Percentiles rank a stretch among this genome's conserved stretches.
These are phyloP conservation scores for Echinometra lucunter DNA, from an alignment of 53 echinoderm and acorn worm genomes.

Conservation along the genomic window DNA sequence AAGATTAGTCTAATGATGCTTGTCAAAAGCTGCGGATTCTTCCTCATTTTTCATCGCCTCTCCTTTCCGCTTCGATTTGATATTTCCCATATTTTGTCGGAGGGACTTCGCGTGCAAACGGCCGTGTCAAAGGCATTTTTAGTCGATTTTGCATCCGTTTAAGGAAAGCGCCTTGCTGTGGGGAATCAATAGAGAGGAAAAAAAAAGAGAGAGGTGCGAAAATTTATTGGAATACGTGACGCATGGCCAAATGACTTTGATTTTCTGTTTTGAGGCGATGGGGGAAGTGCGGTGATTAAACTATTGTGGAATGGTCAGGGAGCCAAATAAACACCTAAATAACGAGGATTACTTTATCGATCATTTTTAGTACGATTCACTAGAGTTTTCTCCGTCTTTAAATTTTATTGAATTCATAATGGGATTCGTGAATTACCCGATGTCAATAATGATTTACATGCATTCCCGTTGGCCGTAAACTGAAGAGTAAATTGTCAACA, in stretches of 20 bases:
- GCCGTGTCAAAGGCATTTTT: constrained; percentile 26
- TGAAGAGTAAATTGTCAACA: too few species aligned
- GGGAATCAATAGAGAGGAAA: constrained; percentile 19
- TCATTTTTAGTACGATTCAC: background rate
- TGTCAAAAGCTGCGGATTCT: constrained; percentile 50
- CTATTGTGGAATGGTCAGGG: background rate
- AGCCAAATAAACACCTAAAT: background rate
- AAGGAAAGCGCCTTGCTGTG: constrained; percentile 40
- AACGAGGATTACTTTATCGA: constrained; percentile 16
- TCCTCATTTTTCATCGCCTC: constrained; percentile 35
- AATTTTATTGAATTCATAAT: constrained; percentile 4
- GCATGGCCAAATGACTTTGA: constrained; percentile 49
- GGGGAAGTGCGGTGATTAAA: constrained; percentile 37
- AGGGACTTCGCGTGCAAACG: constrained; percentile 27
- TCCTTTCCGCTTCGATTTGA: constrained; percentile 28
- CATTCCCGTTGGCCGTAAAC: background rate
- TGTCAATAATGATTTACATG: background rate
- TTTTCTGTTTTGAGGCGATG: constrained; percentile 6
- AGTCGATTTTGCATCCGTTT: constrained; percentile 54
- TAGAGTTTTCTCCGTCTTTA: background rate
- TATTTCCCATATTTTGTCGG: constrained; percentile 45
- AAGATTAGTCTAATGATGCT: constrained; percentile 47
- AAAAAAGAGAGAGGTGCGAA: too few species aligned
- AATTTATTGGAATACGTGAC: constrained; percentile 54
- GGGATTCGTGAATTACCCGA: background rate